These are phyloP conservation scores for Spinus pinus DNA, from an alignment of 2,797 vertebrate species.

Conservation along the genomic window DNA sequence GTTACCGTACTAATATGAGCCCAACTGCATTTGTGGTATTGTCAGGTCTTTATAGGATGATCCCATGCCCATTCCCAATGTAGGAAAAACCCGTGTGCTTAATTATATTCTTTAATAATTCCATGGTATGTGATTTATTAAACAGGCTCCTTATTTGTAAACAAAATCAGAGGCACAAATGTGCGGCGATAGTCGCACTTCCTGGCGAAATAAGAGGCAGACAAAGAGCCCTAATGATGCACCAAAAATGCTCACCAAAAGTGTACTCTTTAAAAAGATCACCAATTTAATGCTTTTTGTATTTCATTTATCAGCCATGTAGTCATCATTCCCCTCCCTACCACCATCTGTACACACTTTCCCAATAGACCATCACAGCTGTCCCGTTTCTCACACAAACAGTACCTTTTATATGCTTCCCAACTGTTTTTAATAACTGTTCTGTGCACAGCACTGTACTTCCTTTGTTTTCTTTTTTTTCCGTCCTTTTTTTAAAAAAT, in stretches of 20 bases:
- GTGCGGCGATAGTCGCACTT: constrained; percentile 30
- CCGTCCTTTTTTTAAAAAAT: background rate
- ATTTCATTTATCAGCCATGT: constrained; percentile 83
- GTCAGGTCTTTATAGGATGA: constrained; percentile 62
- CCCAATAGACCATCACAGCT: constrained; percentile 86
- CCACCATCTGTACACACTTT: constrained; percentile 84
- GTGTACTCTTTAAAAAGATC: constrained; percentile 61
- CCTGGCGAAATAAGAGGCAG: constrained; percentile 54
- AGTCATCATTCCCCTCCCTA: constrained; percentile 75
- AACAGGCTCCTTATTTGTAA: constrained; percentile 62
- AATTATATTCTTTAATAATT: constrained; percentile 71
- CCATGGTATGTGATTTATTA: constrained; percentile 62
- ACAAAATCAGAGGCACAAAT: constrained; percentile 62
- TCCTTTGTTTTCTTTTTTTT: constrained; percentile 65
- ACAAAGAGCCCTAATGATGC: constrained; percentile 56
- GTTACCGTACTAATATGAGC: constrained; percentile 58
- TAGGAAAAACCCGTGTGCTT: constrained; percentile 40
- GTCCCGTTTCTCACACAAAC: constrained; percentile 81
- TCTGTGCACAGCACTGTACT: constrained; percentile 69
- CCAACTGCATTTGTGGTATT: constrained; percentile 66
- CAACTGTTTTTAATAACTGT: constrained; percentile 71
- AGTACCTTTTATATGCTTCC: constrained; percentile 78
- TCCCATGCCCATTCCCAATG: constrained; percentile 53
- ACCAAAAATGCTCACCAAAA: constrained; percentile 53
- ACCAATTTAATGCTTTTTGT: constrained; percentile 71